Conservation (phyloP, 1,140 invertebrate genomes). For the Leptinotarsa defecta region DNA sequence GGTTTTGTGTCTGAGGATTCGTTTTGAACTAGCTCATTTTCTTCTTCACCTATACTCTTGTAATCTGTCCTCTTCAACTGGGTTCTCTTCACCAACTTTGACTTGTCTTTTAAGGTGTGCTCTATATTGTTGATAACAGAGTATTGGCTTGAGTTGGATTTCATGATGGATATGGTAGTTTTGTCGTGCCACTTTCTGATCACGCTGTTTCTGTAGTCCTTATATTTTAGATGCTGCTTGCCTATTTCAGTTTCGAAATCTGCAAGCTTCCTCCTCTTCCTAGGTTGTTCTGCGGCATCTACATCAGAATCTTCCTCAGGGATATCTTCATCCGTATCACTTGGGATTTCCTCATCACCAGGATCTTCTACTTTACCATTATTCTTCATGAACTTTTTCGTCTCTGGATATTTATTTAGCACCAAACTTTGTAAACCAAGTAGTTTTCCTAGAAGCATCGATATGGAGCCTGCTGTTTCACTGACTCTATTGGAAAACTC, state of each 20-base stretch:
- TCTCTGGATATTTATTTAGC: conserved; percentile 70
- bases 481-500: conserved; percentile 62
- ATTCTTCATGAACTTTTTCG: conserved; percentile 56
- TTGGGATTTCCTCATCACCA: conserved; percentile 60
- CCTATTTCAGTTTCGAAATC: conserved; percentile 69
- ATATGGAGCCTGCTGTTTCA: conserved; percentile 61
- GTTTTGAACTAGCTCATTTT: conserved; percentile 48
- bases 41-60: conserved; percentile 67
- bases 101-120: conserved; percentile 78
- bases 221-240: conserved; percentile 68
- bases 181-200: conserved; percentile 94
- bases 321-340: conserved; percentile 59
- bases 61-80: conserved; percentile 79
- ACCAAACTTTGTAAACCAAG: conserved; percentile 65
- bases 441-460: conserved; percentile 68
- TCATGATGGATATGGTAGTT: conserved; percentile 69
- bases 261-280: conserved; percentile 65
- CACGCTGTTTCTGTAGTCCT: conserved; percentile 73
- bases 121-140: conserved; percentile 87
- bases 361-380: conserved; percentile 48
- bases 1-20: conserved; percentile 40
- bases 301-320: conserved; percentile 51
- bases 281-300: conserved; percentile 53
- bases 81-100: conserved; percentile 78
- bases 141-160: conserved; percentile 67